Evolutionary conservation across 2,113 vertebrate species (phyloP).

Genomic region (Heliornis fulica): DNA sequence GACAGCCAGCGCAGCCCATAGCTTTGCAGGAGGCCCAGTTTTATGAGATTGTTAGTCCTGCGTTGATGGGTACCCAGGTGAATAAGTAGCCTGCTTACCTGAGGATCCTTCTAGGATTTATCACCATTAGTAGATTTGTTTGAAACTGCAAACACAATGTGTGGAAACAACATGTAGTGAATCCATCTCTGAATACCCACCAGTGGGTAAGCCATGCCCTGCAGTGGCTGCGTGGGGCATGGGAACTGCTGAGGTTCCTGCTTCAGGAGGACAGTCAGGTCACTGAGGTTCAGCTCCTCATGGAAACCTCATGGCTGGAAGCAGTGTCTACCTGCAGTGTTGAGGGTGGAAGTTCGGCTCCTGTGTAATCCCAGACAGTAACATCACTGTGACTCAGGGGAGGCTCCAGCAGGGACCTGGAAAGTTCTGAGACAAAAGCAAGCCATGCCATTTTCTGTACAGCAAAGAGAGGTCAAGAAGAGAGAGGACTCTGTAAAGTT

Average conservation of each 20-base stretch:
- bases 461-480: background rate
- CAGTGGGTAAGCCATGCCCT: background rate
- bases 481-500: background rate
- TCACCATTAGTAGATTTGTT: background rate
- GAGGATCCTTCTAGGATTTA: background rate
- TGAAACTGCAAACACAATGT: background rate
- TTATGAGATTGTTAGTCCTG: background rate
- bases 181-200: background rate
- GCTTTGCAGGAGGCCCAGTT: background rate
- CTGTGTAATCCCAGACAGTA: background rate
- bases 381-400: background rate
- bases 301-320: accelerated
- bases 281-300: accelerated
- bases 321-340: background rate
- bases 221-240: accelerated
- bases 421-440: background rate
- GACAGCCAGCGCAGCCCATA: background rate
- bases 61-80: too few species aligned
- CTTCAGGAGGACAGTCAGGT: background rate
- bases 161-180: background rate
- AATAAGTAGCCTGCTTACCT: background rate
- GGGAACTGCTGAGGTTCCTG: background rate
- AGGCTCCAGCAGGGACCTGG: background rate
- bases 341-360: background rate
- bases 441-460: background rate